A percentile compares a stretch with the other conserved stretches of the same genome.
Evolutionary conservation across 2,888 invertebrate species (phyloP).

Genomic region (Hanleya hanleyi): DNA sequence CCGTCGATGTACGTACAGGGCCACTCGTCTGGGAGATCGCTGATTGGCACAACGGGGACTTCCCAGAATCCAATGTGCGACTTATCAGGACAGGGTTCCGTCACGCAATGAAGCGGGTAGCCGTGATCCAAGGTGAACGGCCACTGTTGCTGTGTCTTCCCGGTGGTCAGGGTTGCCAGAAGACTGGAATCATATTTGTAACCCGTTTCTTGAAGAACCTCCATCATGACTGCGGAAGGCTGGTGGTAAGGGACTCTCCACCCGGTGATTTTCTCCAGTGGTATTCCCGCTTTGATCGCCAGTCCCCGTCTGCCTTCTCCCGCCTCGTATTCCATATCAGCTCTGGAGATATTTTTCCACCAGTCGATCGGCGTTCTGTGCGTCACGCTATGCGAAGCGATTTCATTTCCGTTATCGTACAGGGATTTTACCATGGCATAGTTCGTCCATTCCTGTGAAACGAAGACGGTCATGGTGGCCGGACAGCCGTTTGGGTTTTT

Average conservation of each 20-base stretch:
- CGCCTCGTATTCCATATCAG: not conserved
- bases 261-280: not conserved
- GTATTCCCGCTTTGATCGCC: not conserved
- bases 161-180: slow-evolving; percentile 13
- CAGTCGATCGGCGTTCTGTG: not conserved
- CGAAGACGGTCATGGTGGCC: slow-evolving; percentile 1
- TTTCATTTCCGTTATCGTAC: not conserved
- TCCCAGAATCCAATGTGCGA: slow-evolving; percentile 78
- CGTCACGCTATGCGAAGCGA: slow-evolving; percentile 6
- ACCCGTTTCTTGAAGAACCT: not conserved
- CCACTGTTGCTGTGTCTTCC: not conserved
- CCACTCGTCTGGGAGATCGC: not conserved
- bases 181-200: slow-evolving; percentile 29
- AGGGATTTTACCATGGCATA: not conserved
- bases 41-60: slow-evolving; percentile 76
- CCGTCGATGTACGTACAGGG: slow-evolving; percentile 35
- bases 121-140: slow-evolving; percentile 7
- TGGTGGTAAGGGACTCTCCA: slow-evolving; percentile 1
- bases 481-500: slow-evolving; percentile 10
- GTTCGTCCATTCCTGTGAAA: not conserved
- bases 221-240: not conserved
- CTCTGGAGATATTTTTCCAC: not conserved
- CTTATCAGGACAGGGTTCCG: not conserved
- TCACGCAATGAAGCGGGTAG: not conserved
- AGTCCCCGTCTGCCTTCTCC: not conserved